Percentiles rank a stretch among this genome's conserved stretches.
Conservation (phyloP, 2,888 invertebrate species). For the Temnothorax unifasciatus region DNA sequence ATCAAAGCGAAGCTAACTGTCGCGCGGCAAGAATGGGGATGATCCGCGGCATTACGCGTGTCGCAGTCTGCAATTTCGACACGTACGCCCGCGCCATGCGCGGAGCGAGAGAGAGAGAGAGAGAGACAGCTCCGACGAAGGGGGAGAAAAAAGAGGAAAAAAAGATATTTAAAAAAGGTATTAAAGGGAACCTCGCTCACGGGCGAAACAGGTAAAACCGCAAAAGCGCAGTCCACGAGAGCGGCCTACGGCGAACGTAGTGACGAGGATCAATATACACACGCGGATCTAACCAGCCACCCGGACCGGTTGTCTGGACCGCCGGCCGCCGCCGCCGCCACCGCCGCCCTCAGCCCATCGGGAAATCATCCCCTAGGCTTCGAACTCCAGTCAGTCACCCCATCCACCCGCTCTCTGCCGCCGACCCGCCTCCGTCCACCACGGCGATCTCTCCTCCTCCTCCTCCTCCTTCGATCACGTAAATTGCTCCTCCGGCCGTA, state of each 20-base stretch:
- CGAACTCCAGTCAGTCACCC: constrained; percentile 72
- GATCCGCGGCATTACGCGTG: constrained; percentile 31
- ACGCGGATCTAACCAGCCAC: constrained; percentile 60
- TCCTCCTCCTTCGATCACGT: constrained; percentile 55
- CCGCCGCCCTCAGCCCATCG: constrained; percentile 74
- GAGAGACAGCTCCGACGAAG: not conserved
- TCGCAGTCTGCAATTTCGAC: constrained; percentile 26
- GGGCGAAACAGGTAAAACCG: constrained; percentile 66
- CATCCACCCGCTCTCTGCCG: constrained; percentile 30
- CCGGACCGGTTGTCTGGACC: constrained; percentile 64
- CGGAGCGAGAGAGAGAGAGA: not conserved
- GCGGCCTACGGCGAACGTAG: constrained; percentile 52
- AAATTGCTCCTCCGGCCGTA: constrained; percentile 74
- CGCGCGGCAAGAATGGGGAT: constrained; percentile 15
- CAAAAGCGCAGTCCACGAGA: constrained; percentile 68
- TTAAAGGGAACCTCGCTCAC: constrained; percentile 19
- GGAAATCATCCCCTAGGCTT: constrained; percentile 84
- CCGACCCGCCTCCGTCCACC: constrained; percentile 23
- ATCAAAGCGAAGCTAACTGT: constrained; percentile 9
- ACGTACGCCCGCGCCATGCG: not conserved
- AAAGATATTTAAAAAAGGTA: not conserved
- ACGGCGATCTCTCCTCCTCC: constrained; percentile 17
- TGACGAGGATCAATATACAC: constrained; percentile 51
- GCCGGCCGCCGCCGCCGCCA: constrained; percentile 51
- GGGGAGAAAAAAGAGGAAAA: not conserved